Evolutionary conservation across 2,888 invertebrate species (phyloP).

Genomic region (Melanophora roralis): DNA sequence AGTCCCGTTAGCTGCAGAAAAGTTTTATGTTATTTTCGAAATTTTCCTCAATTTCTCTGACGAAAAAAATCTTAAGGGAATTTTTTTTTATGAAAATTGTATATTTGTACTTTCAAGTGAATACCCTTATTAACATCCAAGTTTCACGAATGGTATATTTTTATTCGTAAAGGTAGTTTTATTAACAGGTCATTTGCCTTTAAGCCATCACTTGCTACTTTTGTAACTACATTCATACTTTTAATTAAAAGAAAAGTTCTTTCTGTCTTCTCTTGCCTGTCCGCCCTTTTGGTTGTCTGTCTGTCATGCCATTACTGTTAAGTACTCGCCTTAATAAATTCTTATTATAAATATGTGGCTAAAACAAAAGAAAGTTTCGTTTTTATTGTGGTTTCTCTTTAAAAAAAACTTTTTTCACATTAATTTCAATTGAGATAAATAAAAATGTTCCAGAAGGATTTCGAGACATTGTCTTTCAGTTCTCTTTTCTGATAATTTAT

Average conservation of each 20-base stretch:
- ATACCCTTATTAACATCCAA: background rate
- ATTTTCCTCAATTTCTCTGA: no score
- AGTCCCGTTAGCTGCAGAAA: no score
- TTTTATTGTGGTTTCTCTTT: slow-evolving; percentile 22
- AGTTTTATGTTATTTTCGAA: no score
- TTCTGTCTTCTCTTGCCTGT: background rate
- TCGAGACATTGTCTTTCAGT: background rate
- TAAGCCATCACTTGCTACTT: background rate
- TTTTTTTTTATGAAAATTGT: no score
- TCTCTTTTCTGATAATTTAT: background rate
- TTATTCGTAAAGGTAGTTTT: background rate
- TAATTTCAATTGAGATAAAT: background rate
- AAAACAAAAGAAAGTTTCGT: slow-evolving; percentile 2
- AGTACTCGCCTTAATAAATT: slow-evolving; percentile 34
- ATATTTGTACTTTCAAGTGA: background rate
- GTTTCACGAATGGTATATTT: background rate
- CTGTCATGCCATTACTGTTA: background rate
- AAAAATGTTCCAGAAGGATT: slow-evolving; percentile 5
- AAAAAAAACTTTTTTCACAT: background rate
- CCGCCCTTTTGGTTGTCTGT: background rate
- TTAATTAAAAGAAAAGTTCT: background rate
- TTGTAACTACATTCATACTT: background rate
- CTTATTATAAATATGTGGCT: slow-evolving; percentile 15
- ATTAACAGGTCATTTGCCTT: slow-evolving; percentile 13
- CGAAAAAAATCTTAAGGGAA: no score